Evolutionary conservation across 2,797 vertebrate species (phyloP).

Genomic region (Microchirus variegatus): DNA sequence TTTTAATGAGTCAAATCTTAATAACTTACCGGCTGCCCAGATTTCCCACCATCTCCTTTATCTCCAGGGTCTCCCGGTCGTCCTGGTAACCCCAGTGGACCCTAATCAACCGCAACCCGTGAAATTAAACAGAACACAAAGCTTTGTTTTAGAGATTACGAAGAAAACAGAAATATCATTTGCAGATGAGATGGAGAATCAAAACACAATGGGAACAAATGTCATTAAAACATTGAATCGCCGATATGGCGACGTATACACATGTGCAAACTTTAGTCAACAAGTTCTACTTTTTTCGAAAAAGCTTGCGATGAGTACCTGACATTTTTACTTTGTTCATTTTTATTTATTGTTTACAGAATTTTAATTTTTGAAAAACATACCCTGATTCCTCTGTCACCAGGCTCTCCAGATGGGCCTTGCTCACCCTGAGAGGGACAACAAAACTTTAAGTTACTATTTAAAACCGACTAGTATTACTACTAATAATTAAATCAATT

Average conservation of each 20-base stretch:
- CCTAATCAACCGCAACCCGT: slow-evolving; percentile 67
- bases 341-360: no score
- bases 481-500: neutral
- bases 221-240: no score
- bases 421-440: slow-evolving; percentile 81
- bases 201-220: no score
- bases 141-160: neutral
- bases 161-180: neutral
- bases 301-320: no score
- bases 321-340: neutral
- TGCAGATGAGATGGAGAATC: no score
- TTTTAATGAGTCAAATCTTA: neutral
- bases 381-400: slow-evolving; percentile 88
- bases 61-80: slow-evolving; percentile 82
- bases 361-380: neutral
- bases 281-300: no score
- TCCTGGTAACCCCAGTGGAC: slow-evolving; percentile 86
- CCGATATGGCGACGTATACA: no score
- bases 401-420: slow-evolving; percentile 82
- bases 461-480: neutral
- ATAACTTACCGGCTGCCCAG: slow-evolving; percentile 70
- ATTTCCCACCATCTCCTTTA: slow-evolving; percentile 81
- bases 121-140: neutral
- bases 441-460: neutral
- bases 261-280: no score